Evolutionary conservation across 1,140 invertebrate species (phyloP), one percentile per base, ranked within the genome.

Genomic region (Brachionus sp.): DNA sequence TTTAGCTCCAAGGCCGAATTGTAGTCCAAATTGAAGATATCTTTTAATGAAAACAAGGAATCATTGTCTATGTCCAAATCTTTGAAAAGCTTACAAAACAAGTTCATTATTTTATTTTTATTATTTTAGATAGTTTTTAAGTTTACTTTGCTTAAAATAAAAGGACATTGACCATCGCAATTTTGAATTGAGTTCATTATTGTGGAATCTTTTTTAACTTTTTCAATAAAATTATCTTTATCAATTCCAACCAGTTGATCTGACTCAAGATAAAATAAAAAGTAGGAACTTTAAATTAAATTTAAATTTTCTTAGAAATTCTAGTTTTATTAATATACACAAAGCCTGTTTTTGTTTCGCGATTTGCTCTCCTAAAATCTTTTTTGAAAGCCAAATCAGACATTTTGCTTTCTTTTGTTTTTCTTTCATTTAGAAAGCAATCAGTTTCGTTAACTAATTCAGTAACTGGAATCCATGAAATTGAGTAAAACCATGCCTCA

Each of bases 211-310:
- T 29, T 75, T 46, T 75, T 75, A 0, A 75, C 23, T 75, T 75
- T 75, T 50, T 75, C 70, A 75, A 75, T 46, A 46, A 75, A 75
- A 44, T 46, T 9, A 33, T 75, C 44, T 46, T 75, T 75, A 9
- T 46, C 19, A 25, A 75, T 46, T 25, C 37, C 70, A 13, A 29
- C 25, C 4, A 10, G 13, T 70, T 70, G 35, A 46, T 46, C 19
- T 5, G 70, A 16, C 13, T 75, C 70, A 1, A 75, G 39, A 75
- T 75, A 75, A 9, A 75, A n/a, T 16, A 75, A 75, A 35, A 75
- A 75, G 44, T 75, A 75, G 7, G 70, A 75, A 3, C 70, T 75
- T 46, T 23, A 75, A 75, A 68, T 29, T 19, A 57, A 57, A 57
- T 19, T 16, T 2, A 19, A 5, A 57, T 10, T 19, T 19, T 57